Conservation (phyloP, 1,140 invertebrate genomes). For the silkworm (Bombyx mori) region DNA sequence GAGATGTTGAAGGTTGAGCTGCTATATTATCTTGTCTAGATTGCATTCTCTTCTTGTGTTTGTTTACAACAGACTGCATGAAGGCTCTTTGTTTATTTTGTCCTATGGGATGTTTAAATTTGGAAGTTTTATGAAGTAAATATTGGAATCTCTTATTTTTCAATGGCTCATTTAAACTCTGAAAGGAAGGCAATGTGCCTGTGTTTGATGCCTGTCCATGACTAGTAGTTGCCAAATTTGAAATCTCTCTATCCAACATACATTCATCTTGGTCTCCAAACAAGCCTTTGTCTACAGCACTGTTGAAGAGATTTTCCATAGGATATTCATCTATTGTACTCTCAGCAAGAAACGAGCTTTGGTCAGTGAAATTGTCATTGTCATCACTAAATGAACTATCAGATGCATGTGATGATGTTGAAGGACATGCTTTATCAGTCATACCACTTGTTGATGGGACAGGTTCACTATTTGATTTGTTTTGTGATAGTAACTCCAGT, state of each 20-base stretch:
- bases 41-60: constrained; percentile 65
- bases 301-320: constrained; percentile 65
- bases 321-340: constrained; percentile 65
- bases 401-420: constrained; percentile 43
- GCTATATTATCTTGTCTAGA: constrained; percentile 32
- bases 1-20: constrained; percentile 59
- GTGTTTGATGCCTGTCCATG: constrained; percentile 50
- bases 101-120: constrained; percentile 64
- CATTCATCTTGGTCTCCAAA: constrained; percentile 59
- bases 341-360: constrained; percentile 61
- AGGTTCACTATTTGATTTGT: constrained; percentile 46
- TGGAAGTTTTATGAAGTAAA: constrained; percentile 68
- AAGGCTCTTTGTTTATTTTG: constrained; percentile 68
- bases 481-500: constrained; percentile 55
- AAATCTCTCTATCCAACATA: constrained; percentile 65
- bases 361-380: constrained; percentile 58
- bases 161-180: constrained; percentile 61
- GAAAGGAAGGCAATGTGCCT: constrained; percentile 51
- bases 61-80: constrained; percentile 66
- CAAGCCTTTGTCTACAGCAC: constrained; percentile 60
- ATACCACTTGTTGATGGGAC: constrained; percentile 40
- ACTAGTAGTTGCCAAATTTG: constrained; percentile 58
- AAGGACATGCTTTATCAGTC: constrained; percentile 38
- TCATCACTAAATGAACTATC: constrained; percentile 58
- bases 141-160: constrained; percentile 69